These are phyloP conservation scores for Drosophila ezoana DNA, from an alignment of 2,888 invertebrate genomes.

Conservation along the genomic window DNA sequence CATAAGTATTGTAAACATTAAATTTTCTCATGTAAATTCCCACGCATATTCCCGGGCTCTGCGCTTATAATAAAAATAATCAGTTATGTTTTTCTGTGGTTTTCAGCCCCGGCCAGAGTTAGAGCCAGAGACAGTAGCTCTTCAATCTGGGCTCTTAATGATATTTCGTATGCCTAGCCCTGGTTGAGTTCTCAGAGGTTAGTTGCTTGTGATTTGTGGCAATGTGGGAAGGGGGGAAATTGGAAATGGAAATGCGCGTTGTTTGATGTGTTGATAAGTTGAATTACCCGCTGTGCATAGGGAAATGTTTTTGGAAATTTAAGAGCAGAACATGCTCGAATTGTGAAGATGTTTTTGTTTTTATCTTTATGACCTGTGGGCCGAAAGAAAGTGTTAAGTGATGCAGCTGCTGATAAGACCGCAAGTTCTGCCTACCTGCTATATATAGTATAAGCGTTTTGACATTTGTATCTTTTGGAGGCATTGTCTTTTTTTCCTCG, in stretches of 20 bases:
- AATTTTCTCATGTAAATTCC: constrained; percentile 68
- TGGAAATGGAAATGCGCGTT: constrained; percentile 15
- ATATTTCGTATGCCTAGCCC: constrained; percentile 25
- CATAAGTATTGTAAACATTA: constrained; percentile 51
- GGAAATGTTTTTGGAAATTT: constrained; percentile 29
- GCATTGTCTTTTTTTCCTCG: background rate
- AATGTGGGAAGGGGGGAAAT: background rate
- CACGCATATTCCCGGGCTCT: constrained; percentile 63
- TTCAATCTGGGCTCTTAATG: constrained; percentile 44
- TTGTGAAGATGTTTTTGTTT: constrained; percentile 22
- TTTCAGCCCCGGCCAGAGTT: constrained; percentile 27
- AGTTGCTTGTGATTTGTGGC: constrained; percentile 16
- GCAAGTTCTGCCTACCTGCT: constrained; percentile 40
- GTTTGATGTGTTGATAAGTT: constrained; percentile 52
- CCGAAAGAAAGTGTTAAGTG: constrained; percentile 49
- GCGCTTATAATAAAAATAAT: constrained; percentile 57
- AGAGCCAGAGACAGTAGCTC: constrained; percentile 40
- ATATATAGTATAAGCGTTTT: constrained; percentile 38
- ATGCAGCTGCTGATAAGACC: constrained; percentile 52
- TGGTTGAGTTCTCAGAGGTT: constrained; percentile 42
- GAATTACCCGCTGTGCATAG: constrained; percentile 40
- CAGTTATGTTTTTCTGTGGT: constrained; percentile 38
- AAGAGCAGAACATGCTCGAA: constrained; percentile 6
- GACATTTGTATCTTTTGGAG: constrained; percentile 30
- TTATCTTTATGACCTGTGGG: constrained; percentile 36